These are phyloP conservation scores for Bibio marci DNA, from an alignment of 2,888 invertebrate species.

Conservation along the genomic window DNA sequence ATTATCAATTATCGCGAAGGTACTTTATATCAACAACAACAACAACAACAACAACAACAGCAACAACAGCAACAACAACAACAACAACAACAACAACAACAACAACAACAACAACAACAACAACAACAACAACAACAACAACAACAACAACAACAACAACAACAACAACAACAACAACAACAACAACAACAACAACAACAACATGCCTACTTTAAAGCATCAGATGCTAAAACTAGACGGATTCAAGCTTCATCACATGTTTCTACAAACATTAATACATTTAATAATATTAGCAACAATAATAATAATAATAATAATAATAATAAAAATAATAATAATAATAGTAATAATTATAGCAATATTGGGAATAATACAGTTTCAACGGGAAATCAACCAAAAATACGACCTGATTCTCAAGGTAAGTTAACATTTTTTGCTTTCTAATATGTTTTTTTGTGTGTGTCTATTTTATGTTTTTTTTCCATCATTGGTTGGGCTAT, in stretches of 20 bases:
- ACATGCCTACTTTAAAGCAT: slow-evolving; percentile 25
- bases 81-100: neutral
- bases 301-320: too few species aligned
- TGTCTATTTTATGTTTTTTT: neutral
- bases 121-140: neutral
- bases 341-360: too few species aligned
- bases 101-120: neutral
- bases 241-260: slow-evolving; percentile 20
- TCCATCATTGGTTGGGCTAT: too few species aligned
- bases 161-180: slow-evolving; percentile 14
- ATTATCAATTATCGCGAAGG: slow-evolving; percentile 13
- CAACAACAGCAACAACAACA: neutral
- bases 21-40: slow-evolving; percentile 18
- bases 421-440: too few species aligned
- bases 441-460: neutral
- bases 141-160: slow-evolving; percentile 1
- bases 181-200: slow-evolving; percentile 14
- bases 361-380: slow-evolving; percentile 2
- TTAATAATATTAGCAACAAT: too few species aligned
- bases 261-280: too few species aligned
- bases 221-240: slow-evolving; percentile 26
- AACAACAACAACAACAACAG: too few species aligned
- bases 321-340: too few species aligned
- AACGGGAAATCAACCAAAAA: slow-evolving; percentile 8
- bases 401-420: slow-evolving; percentile 24